Conservation (phyloP, 2,113 vertebrate species). For the Passer domesticus region DNA sequence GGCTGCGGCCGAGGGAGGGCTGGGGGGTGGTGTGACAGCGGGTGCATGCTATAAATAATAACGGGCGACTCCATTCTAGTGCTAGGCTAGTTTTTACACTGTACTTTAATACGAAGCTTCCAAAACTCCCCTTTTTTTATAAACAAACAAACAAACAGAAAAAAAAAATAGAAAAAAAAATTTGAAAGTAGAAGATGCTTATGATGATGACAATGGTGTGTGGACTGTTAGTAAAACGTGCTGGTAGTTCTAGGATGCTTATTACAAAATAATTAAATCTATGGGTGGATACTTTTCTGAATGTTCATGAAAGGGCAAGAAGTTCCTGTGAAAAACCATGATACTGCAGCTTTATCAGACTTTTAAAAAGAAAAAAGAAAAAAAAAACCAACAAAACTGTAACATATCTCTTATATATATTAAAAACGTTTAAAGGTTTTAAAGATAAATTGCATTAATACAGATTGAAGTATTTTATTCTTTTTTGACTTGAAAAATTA, state of each 20-base stretch:
- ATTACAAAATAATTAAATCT: slow-evolving; percentile 63
- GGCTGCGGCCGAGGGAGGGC: slow-evolving; percentile 65
- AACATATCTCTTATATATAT: slow-evolving; percentile 93
- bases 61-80: slow-evolving; percentile 86
- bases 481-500: slow-evolving; percentile 99
- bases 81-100: slow-evolving; percentile 85
- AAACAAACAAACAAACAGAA: not conserved
- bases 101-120: slow-evolving; percentile 81
- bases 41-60: slow-evolving; percentile 93
- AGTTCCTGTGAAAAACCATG: slow-evolving; percentile 77
- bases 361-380: slow-evolving; percentile 53
- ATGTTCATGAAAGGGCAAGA: slow-evolving; percentile 76
- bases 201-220: slow-evolving; percentile 71
- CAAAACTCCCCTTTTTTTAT: slow-evolving; percentile 48
- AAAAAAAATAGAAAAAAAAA: not conserved
- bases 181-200: slow-evolving; percentile 68
- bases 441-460: slow-evolving; percentile 96
- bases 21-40: slow-evolving; percentile 77
- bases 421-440: slow-evolving; percentile 90
- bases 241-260: slow-evolving; percentile 77
- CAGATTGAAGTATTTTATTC: slow-evolving; percentile 99
- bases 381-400: slow-evolving; percentile 64
- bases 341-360: slow-evolving; percentile 89
- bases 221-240: slow-evolving; percentile 78
- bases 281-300: slow-evolving; percentile 75